These are phyloP conservation scores for Pseudochromis fuscus DNA, from an alignment of 2,797 vertebrate genomes.

Conservation along the genomic window DNA sequence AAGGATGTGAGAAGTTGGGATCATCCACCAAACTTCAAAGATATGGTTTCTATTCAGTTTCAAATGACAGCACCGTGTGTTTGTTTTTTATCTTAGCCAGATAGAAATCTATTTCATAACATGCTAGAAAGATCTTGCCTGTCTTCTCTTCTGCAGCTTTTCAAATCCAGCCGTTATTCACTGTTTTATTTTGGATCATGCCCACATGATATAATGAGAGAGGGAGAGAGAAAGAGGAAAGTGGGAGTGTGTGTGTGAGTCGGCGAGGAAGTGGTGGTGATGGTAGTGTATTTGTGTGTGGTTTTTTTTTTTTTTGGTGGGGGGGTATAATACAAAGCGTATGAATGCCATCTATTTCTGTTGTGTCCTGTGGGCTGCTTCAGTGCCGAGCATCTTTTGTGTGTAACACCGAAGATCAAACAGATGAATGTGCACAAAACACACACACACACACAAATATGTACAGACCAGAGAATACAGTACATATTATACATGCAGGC, in stretches of 20 bases:
- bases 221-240: slow-evolving; percentile 43
- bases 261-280: slow-evolving; percentile 56
- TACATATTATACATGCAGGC: slow-evolving; percentile 17
- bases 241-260: slow-evolving; percentile 58
- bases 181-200: slow-evolving; percentile 73
- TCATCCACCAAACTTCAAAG: no score
- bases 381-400: slow-evolving; percentile 70
- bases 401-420: slow-evolving; percentile 76
- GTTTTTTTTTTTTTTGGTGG: slow-evolving; percentile 10
- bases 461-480: slow-evolving; percentile 12
- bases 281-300: slow-evolving; percentile 34
- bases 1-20: slow-evolving; percentile 18
- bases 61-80: slow-evolving; percentile 43
- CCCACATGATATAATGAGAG: slow-evolving; percentile 74
- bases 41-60: slow-evolving; percentile 45
- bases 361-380: slow-evolving; percentile 73
- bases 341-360: slow-evolving; percentile 81
- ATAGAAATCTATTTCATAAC: slow-evolving; percentile 66
- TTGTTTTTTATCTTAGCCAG: slow-evolving; percentile 51
- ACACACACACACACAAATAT: slow-evolving; percentile 15
- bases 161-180: slow-evolving; percentile 71
- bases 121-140: slow-evolving; percentile 43
- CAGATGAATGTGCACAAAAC: slow-evolving; percentile 52
- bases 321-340: slow-evolving; percentile 46
- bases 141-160: slow-evolving; percentile 51